Conservation (phyloP, 2,113 vertebrate species). For the Octodon degus region DNA sequence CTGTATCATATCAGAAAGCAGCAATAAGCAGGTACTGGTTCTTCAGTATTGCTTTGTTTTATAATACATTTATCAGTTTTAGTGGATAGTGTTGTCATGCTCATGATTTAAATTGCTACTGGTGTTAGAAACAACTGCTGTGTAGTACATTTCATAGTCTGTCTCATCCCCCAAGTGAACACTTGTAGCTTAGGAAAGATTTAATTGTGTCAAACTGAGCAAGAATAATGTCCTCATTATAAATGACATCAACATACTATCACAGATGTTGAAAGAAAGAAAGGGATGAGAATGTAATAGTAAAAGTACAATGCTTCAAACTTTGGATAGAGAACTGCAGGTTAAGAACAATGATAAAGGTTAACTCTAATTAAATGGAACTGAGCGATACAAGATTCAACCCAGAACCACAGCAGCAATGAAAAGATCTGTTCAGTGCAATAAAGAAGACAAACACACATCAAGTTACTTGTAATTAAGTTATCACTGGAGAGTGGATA, state of each 20-base stretch:
- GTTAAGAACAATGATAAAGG: background rate
- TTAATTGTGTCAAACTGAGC: constrained; percentile 48
- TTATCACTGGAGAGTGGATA: constrained; percentile 22
- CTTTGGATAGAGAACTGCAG: background rate
- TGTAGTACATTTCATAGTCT: background rate
- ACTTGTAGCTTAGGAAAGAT: constrained; percentile 60
- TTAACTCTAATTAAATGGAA: background rate
- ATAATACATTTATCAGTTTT: constrained; percentile 54
- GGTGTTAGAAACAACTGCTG: constrained; percentile 54
- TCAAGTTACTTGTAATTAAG: background rate
- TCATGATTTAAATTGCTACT: constrained; percentile 56
- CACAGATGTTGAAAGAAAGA: background rate
- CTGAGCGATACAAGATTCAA: background rate
- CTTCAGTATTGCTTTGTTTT: constrained; percentile 52
- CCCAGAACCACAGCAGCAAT: background rate
- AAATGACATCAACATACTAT: background rate
- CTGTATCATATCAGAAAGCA: constrained; percentile 65
- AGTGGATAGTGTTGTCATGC: background rate
- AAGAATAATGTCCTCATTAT: constrained; percentile 46
- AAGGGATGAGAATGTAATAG: background rate
- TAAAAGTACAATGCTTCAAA: background rate
- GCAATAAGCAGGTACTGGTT: background rate
- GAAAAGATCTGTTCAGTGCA: background rate
- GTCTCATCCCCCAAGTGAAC: constrained; percentile 14
- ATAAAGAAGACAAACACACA: background rate